These are phyloP conservation scores for Enteromius argenteus DNA, from an alignment of 2,797 vertebrate genomes.

Conservation along the genomic window DNA sequence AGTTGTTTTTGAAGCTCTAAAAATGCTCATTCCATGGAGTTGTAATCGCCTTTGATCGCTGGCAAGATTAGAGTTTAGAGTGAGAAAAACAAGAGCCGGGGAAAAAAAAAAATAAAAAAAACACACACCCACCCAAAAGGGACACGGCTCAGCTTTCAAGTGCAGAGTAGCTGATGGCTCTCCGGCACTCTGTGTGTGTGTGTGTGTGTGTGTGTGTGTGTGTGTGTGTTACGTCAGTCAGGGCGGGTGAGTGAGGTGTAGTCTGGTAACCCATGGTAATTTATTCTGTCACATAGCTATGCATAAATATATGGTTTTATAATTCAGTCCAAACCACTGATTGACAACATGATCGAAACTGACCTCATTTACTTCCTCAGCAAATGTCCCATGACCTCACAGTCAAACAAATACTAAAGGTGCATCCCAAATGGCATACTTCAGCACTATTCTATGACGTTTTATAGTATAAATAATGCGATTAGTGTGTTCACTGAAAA, in stretches of 20 bases:
- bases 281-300: conserved; percentile 58
- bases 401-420: neutral
- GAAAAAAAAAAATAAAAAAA: conserved; percentile 36
- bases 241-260: conserved; percentile 55
- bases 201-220: conserved; percentile 61
- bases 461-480: too few relatives aligned
- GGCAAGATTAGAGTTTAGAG: conserved; percentile 59
- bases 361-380: neutral
- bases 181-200: conserved; percentile 13
- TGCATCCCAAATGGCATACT: too few relatives aligned
- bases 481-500: too few relatives aligned
- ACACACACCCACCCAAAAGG: conserved; percentile 60
- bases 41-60: conserved; percentile 58
- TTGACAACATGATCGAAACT: neutral
- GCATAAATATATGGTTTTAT: conserved; percentile 54
- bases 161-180: conserved; percentile 52
- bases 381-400: neutral
- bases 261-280: conserved; percentile 53
- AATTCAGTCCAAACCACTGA: conserved; percentile 45
- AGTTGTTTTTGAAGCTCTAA: conserved; percentile 49
- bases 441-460: too few relatives aligned
- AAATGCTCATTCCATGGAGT: conserved; percentile 40
- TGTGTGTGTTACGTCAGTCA: conserved; percentile 12
- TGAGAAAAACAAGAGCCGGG: conserved; percentile 55
- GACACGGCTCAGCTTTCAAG: conserved; percentile 57